phyloP scores from a whole-genome alignment of 2,113 vertebrate species.

The Odontesthes bonariensis region DNA sequence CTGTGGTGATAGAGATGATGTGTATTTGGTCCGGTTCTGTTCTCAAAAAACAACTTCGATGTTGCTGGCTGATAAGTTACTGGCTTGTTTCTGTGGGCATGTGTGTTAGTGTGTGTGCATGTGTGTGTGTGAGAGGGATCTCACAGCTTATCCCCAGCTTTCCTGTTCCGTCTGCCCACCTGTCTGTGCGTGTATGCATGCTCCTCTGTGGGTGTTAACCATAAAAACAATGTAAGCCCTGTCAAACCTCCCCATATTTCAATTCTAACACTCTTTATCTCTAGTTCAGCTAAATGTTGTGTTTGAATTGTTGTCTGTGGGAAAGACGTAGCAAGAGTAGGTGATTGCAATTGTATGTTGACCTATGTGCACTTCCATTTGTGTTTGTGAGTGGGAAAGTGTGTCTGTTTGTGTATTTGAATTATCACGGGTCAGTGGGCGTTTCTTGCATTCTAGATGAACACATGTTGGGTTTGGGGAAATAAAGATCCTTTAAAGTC shows the following conservation, averaged over 20 bases:
- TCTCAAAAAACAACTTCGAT: slow-evolving; percentile 43
- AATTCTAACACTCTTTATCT: slow-evolving; percentile 55
- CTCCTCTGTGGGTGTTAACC: slow-evolving; percentile 62
- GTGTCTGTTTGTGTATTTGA: slow-evolving; percentile 14
- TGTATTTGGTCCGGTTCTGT: slow-evolving; percentile 9
- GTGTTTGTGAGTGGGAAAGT: slow-evolving; percentile 13
- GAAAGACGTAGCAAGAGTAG: slow-evolving; percentile 44
- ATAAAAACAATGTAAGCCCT: slow-evolving; percentile 70
- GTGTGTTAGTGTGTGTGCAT: neutral
- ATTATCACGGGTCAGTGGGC: slow-evolving; percentile 36
- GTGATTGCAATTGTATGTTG: slow-evolving; percentile 41
- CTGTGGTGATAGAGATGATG: slow-evolving; percentile 4
- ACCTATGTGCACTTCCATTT: slow-evolving; percentile 1
- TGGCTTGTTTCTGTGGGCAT: slow-evolving; percentile 8
- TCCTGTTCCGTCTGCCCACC: slow-evolving; percentile 46
- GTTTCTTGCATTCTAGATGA: slow-evolving; percentile 58
- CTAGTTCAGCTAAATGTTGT: slow-evolving; percentile 51
- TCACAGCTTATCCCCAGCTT: slow-evolving; percentile 42
- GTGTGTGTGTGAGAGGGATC: slow-evolving; percentile 1
- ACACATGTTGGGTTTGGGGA: slow-evolving; percentile 64
- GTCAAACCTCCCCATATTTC: slow-evolving; percentile 66
- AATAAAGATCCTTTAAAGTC: slow-evolving; percentile 53
- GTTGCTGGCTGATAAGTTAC: slow-evolving; percentile 35
- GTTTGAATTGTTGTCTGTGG: slow-evolving; percentile 48
- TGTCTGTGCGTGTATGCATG: slow-evolving; percentile 42